Base-by-base conservation (phyloP, 2,888 invertebrate genomes). In the Abscondita cerata region DNA sequence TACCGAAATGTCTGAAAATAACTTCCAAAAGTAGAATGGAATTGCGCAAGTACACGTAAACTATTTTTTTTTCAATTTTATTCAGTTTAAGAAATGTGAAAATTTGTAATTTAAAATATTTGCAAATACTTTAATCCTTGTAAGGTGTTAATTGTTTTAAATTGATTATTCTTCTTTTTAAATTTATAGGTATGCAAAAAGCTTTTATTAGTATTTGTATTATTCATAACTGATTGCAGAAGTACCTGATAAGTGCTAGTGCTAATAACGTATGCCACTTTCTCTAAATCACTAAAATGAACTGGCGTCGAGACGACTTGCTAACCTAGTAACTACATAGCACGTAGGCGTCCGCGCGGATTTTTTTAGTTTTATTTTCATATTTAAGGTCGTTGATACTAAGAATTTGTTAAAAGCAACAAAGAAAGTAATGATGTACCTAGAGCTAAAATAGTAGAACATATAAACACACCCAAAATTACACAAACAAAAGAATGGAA, bases 251-350 rank as follows among this genome's bases (percentile, higher is more conserved):
- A 59, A 59, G 56, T 53, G 54, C 53, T 64, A 67, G 62, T 56
- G 62, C 59, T 52, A 47, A 50, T 16, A 52, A 64, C 62, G 50
- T 59, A 51, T 59, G 67, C 67, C 67, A 67, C 67, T 68, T 64
- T 66, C 67, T 58, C 59, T 65, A 64, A 63, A 65, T 68, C 69
- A 66, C 64, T 52, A 64, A 62, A 47, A 53, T 60, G 61, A 67
- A 70, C 69, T 70, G 69, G 61, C 59, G 62, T 61, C 61, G 54
- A 52, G 53, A 61, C 53, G 64, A 58, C 58, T 59, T 50, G 52
- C 57, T 57, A 59, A 62, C 58, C 57, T 52, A 62, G 48, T 54
- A 47, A 18, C 34, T 41, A 54, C 41, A 41, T 1, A 41, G 44
- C 11, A 36, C 2, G 59, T 60, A 44, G 59, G 59, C 59, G 59